Evolutionary conservation across 2,797 vertebrate species (phyloP).

Genomic region (Gouania willdenowi): DNA sequence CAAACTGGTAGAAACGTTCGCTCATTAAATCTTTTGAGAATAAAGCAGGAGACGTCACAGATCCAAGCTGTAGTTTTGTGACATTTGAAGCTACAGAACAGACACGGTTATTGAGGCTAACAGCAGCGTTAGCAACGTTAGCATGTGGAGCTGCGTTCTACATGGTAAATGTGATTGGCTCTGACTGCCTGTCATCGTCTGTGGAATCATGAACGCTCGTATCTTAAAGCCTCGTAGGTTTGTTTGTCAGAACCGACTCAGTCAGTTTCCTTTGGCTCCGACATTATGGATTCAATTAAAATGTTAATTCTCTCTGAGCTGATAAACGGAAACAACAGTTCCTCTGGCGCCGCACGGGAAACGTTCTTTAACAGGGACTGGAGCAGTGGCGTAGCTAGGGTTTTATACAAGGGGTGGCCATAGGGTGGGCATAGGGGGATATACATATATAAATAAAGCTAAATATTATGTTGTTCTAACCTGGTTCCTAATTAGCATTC

Average conservation of each 20-base stretch:
- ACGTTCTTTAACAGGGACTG: conserved; percentile 24
- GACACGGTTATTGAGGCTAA: conserved; percentile 25
- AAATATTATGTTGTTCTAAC: too few relatives aligned
- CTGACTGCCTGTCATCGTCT: conserved; percentile 65
- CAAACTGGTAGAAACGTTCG: background rate
- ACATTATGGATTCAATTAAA: conserved; percentile 72
- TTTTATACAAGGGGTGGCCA: too few relatives aligned
- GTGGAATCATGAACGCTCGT: conserved; percentile 42
- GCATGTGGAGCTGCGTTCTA: conserved; percentile 44
- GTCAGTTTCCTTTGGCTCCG: conserved; percentile 50
- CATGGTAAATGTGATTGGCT: conserved; percentile 45
- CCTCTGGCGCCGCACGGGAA: conserved; percentile 37
- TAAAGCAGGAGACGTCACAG: conserved; percentile 8
- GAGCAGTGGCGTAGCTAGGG: too few relatives aligned
- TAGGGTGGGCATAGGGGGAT: too few relatives aligned
- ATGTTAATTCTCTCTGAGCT: conserved; percentile 67
- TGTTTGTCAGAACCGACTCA: conserved; percentile 40
- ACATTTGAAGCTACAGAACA: conserved; percentile 7
- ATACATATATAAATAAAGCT: too few relatives aligned
- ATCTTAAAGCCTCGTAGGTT: conserved; percentile 45
- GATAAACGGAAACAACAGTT: conserved; percentile 61
- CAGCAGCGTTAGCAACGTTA: conserved; percentile 33
- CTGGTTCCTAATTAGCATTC: too few relatives aligned
- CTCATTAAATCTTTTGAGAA: conserved; percentile 24
- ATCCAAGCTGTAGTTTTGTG: conserved; percentile 27